Evolutionary conservation across 2,888 invertebrate species (phyloP), one percentile per base, ranked within the genome.

Genomic region (Subacronicta megacephala): DNA sequence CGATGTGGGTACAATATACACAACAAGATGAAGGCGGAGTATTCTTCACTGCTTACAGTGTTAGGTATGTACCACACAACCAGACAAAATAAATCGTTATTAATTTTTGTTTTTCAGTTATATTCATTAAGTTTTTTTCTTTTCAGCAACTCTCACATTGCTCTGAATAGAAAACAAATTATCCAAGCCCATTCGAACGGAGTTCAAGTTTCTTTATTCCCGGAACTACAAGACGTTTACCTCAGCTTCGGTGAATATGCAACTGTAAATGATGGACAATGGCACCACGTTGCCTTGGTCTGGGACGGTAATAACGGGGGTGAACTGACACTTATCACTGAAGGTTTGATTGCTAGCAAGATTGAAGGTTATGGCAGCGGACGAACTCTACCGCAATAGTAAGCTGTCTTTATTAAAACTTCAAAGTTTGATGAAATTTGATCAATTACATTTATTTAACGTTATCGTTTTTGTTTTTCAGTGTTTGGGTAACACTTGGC

Each of bases 1-100:
- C 98, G 15, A 96, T 99, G 96, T 99, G 99, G 99, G 98, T 99
- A 0, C 98, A 99, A 87, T 99, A 98, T 82, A 97, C 98, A 0
- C 97, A 97, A 82, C 96, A 96, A 89, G 98, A 98, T 78, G 98
- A 98, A 90, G 97, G 97, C 60, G 99, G 99, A 69, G 97, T 98
- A 54, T 98, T 99, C 96, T 98, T 98, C 81, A 98, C 98, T 0
- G 95, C 99, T 5, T 99, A 99, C 85, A 96, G 97, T 65, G 98
- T 99, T 46, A 96, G 97, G 96, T 97, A 94, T 45, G 70, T 66
- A 38, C 42, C 12, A 13, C 3, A 29, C 38, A 4, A 2, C n/a
- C 3, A 23, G 5, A 23, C 18, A 9, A 18, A 2, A 29, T 9
- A 38, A 6, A 13, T 33, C 9, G 6, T 3, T 1, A 5, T 5